Conservation (phyloP, 2,888 invertebrate species). For the Augiades crinisus region DNA sequence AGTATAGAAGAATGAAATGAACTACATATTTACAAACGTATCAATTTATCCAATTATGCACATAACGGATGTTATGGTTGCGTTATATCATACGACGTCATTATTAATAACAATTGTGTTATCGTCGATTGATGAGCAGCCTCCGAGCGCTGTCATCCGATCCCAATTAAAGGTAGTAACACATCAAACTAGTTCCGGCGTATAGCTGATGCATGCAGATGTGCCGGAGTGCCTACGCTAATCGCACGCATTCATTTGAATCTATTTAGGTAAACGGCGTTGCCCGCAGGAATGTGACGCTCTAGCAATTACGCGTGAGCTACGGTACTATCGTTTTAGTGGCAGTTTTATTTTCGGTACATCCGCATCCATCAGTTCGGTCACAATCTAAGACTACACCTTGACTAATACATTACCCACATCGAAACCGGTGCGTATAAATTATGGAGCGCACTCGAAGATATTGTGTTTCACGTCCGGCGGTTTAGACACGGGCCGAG, state of each 20-base stretch:
- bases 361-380: constrained; percentile 33
- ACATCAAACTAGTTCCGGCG: constrained; percentile 55
- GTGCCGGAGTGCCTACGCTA: constrained; percentile 39
- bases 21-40: neutral
- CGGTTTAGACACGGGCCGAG: constrained; percentile 73
- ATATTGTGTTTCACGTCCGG: constrained; percentile 80
- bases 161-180: constrained; percentile 59
- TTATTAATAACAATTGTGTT: constrained; percentile 26
- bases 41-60: constrained; percentile 1
- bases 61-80: constrained; percentile 3
- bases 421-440: constrained; percentile 62
- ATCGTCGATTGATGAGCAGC: constrained; percentile 39
- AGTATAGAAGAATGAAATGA: no score
- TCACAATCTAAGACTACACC: constrained; percentile 57
- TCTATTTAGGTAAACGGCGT: constrained; percentile 63
- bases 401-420: constrained; percentile 56
- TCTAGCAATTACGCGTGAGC: constrained; percentile 32
- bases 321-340: constrained; percentile 23
- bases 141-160: constrained; percentile 45
- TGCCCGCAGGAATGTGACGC: constrained; percentile 45
- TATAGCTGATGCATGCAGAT: constrained; percentile 39
- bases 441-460: constrained; percentile 69
- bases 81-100: constrained; percentile 18
- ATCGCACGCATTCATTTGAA: constrained; percentile 63
- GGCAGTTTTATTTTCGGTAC: constrained; percentile 31